Evolutionary conservation across 2,797 vertebrate species (phyloP).

Genomic region (Erpetoichthys calabaricus): DNA sequence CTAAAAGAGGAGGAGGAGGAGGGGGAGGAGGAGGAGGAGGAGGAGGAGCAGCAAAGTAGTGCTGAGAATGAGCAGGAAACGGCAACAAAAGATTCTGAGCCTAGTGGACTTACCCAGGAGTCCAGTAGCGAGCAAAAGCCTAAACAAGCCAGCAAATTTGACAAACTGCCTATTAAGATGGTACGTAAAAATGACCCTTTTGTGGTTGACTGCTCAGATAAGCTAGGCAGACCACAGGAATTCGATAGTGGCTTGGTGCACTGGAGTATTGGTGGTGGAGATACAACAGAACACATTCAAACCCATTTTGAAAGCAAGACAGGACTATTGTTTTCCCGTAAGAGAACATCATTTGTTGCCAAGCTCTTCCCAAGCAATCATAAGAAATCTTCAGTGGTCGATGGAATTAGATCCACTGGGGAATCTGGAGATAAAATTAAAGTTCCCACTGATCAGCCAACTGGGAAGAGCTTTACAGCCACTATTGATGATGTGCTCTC

Average conservation of each 20-base stretch:
- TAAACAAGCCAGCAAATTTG: slow-evolving; percentile 84
- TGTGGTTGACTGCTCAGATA: slow-evolving; percentile 67
- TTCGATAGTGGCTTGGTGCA: slow-evolving; percentile 92
- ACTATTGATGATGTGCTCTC: slow-evolving; percentile 79
- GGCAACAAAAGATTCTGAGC: slow-evolving; percentile 48
- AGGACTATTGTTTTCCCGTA: slow-evolving; percentile 56
- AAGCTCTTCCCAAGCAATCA: slow-evolving; percentile 18
- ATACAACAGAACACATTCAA: slow-evolving; percentile 96
- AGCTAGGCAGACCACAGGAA: slow-evolving; percentile 75
- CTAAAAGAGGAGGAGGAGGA: slow-evolving; percentile 47
- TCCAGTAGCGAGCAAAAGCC: slow-evolving; percentile 51
- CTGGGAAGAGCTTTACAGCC: slow-evolving; percentile 60
- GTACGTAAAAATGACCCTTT: slow-evolving; percentile 85
- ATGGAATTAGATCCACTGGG: slow-evolving; percentile 25
- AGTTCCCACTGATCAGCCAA: slow-evolving; percentile 24
- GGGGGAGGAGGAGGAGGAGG: slow-evolving; percentile 27
- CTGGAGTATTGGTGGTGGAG: slow-evolving; percentile 92
- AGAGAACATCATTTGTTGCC: slow-evolving; percentile 44
- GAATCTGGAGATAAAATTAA: slow-evolving; percentile 37
- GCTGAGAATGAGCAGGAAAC: slow-evolving; percentile 42
- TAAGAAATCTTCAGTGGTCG: slow-evolving; percentile 29
- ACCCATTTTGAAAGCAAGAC: slow-evolving; percentile 86
- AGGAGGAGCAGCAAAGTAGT: slow-evolving; percentile 22
- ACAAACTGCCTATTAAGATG: slow-evolving; percentile 87
- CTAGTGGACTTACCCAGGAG: slow-evolving; percentile 39